A percentile compares a stretch with the other conserved stretches of the same genome.
Conservation (phyloP, 37 sponge, comb jelly and placozoan species). For the Ephydatia muelleri region DNA sequence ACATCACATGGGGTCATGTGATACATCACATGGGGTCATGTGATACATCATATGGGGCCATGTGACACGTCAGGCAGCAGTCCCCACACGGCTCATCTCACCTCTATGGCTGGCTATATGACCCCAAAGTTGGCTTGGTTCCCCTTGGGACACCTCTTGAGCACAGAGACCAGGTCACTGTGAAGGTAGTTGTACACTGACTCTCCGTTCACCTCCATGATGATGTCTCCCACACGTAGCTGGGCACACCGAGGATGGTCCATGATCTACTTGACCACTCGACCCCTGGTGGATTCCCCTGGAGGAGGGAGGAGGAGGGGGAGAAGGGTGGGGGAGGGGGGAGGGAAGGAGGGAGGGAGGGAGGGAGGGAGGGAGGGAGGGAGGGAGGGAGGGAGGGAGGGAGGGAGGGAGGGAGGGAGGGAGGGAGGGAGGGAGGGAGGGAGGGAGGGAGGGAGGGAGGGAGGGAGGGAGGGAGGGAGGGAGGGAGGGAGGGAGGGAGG, state of each 20-base stretch:
- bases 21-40: not conserved
- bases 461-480: constrained; percentile 15
- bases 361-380: constrained; percentile 15
- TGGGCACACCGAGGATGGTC: constrained; percentile 89
- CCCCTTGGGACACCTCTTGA: constrained; percentile 88
- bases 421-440: constrained; percentile 30
- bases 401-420: constrained; percentile 25
- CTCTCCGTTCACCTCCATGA: constrained; percentile 89
- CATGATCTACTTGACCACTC: constrained; percentile 85
- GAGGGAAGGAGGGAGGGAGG: constrained; percentile 19
- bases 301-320: not conserved
- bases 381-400: constrained; percentile 9
- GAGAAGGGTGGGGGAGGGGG: not conserved
- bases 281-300: constrained; percentile 65
- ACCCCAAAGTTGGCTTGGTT: constrained; percentile 69
- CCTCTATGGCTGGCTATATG: constrained; percentile 9
- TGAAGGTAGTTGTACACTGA: constrained; percentile 64
- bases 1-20: no score
- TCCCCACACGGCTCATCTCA: not conserved
- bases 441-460: constrained; percentile 12
- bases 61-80: not conserved
- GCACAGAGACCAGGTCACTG: constrained; percentile 82
- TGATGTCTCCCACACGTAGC: constrained; percentile 77
- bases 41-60: not conserved
- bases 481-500: constrained; percentile 10